Evolutionary conservation across 1,140 invertebrate species (phyloP), one percentile per base, ranked within the genome.

Genomic region (Orius insidiosus): DNA sequence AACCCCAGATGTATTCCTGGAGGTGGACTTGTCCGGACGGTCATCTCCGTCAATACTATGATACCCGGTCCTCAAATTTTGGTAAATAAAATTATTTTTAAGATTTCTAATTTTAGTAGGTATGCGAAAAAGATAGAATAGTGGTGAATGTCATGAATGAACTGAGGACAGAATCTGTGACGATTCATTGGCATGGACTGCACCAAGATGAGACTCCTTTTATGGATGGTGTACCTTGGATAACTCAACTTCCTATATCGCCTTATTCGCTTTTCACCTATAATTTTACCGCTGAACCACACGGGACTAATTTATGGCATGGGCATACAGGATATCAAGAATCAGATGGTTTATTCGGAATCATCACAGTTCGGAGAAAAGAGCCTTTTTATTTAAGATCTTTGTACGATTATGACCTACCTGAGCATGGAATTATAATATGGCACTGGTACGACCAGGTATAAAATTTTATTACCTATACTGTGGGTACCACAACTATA

Each of bases 181-280:
- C 63, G 7, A 56, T 69, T 18, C 67, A 69, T 31, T 69, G 67
- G 67, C 67, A 69, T 41, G 67, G 67, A 4, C 60, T 66, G 13
- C 62, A 64, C 53, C 60, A 66, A 46, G 46, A 56, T 3, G 33
- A 40, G 15, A 58, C 57, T 5, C 70, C 68, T 2, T 71, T 68
- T 54, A 75, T 74, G 70, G 74, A 74, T 56, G 74, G 75, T 1
- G 49, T 50, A 9, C 58, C 58, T 14, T 56, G 46, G 33, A 39
- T 59, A n/a, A 56, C 56, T 9, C 58, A 59, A 45, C 55, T 53
- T 19, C 57, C 58, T 8, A 54, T 58, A 30, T 38, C 45, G 10
- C 54, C 56, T 13, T 41, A 45, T n/a, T 52, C 54, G 44, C 14
- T 42, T 49, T 54, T 34, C 53, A 14, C 33, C 5, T 59, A 59